Percentiles rank a stretch among this genome's conserved stretches.
These are phyloP conservation scores for Tineola bisselliella DNA, from an alignment of 2,888 invertebrate species.

Conservation along the genomic window DNA sequence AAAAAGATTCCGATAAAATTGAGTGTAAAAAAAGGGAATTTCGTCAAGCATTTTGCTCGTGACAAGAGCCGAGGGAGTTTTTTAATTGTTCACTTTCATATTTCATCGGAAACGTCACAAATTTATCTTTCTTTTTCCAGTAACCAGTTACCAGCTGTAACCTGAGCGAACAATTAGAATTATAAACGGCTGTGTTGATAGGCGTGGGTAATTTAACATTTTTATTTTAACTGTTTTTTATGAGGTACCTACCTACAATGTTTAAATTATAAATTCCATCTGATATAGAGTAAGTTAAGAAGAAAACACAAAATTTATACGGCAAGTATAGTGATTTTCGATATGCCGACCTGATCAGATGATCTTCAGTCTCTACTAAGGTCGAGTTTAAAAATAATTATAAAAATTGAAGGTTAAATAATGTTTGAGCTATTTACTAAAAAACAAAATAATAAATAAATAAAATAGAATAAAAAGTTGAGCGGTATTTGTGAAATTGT, in stretches of 20 bases:
- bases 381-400: no score
- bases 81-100: slow-evolving; percentile 2
- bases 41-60: background rate
- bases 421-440: background rate
- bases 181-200: background rate
- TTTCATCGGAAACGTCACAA: slow-evolving; percentile 4
- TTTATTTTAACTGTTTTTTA: background rate
- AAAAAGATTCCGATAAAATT: no score
- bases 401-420: background rate
- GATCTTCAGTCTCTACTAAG: no score
- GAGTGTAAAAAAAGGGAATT: background rate
- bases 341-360: no score
- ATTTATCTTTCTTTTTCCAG: slow-evolving; percentile 11
- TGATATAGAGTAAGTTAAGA: no score
- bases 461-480: background rate
- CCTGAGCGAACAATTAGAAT: slow-evolving; percentile 11
- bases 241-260: no score
- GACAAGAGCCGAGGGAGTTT: background rate
- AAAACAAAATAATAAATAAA: background rate
- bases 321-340: no score
- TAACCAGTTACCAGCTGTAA: slow-evolving; percentile 7
- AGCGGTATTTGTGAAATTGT: background rate
- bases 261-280: no score
- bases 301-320: no score
- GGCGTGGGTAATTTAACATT: background rate